A percentile compares a stretch with the other conserved stretches of the same genome.
These are phyloP conservation scores for Clusia tigrina DNA, from an alignment of 2,888 invertebrate genomes.

Conservation along the genomic window DNA sequence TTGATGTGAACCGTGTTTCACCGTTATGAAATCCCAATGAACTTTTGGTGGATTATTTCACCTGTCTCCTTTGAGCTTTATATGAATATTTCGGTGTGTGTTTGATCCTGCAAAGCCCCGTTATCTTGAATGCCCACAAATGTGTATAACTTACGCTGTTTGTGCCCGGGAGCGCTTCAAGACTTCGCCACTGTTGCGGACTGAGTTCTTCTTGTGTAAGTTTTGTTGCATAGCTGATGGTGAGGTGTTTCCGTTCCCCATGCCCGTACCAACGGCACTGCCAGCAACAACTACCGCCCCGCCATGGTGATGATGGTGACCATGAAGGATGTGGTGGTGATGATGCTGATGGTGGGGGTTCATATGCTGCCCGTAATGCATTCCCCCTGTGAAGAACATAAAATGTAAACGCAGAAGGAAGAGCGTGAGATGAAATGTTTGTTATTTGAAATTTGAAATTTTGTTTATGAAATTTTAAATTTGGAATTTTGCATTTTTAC, in stretches of 20 bases:
- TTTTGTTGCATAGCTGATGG: conserved; percentile 63
- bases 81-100: no score
- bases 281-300: conserved; percentile 63
- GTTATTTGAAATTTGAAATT: background rate
- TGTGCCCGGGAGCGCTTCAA: conserved; percentile 73
- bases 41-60: no score
- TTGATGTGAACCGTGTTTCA: no score
- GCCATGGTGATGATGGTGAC: conserved; percentile 59
- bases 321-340: conserved; percentile 56
- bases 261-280: conserved; percentile 59
- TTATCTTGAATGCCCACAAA: background rate
- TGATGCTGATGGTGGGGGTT: conserved; percentile 46
- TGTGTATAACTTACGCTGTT: conserved; percentile 74
- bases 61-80: no score
- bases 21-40: no score
- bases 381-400: conserved; percentile 33
- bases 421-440: no score
- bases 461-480: background rate
- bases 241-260: conserved; percentile 45
- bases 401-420: conserved; percentile 11
- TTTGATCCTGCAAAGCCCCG: no score
- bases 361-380: conserved; percentile 42
- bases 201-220: conserved; percentile 72
- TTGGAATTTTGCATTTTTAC: conserved; percentile 21
- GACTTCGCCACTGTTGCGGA: conserved; percentile 71